Evolutionary conservation across 30 jellyfish, hydroid and myxozoan species (phyloP), one percentile per base, ranked within the genome.

Genomic region (Aurelia sp.): DNA sequence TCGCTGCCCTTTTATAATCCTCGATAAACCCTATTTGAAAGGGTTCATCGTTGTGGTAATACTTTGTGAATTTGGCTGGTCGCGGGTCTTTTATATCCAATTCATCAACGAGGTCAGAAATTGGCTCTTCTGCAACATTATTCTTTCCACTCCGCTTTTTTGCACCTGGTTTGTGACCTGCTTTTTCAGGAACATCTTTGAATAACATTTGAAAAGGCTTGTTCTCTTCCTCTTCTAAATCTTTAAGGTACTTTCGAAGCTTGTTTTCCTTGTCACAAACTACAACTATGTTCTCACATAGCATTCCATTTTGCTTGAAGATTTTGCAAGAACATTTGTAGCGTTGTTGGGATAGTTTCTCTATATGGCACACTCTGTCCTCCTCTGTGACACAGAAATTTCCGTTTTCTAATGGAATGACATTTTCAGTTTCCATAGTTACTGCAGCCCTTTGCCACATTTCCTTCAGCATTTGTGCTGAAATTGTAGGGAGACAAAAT

Each of bases 361-460:
- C 68, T 2, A 58, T 58, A 58, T 58, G 68, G 7, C 21, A 58
- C 27, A 58, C 68, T 58, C 27, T 16, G 8, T 58, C 68, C 27
- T 58, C 68, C 21, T 58, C 68, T 58, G 68, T 58, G 21, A 58
- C 68, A 58, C 68, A 58, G 68, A 58, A 58, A 58, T 58, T 58
- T 20, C 68, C 68, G 27, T 58, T 58, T 58, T 58, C 68, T 20
- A 58, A 20, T 58, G 68, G 68, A 58, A 58, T 58, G 7, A 58
- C 68, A 3, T 58, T 58, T 58, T 58, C 68, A 2, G 68, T 58
- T 20, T 58, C 68, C 68, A 58, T 58, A 16, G 8, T 16, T 58
- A 58, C 68, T 58, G 68, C 68, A 58, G 68, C 48, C 5, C 8
- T 58, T 58, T 58, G 21, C 68, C 68, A 58, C 4, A 58, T 58